Conservation (phyloP, 2,797 vertebrate species). For the Smutsia gigantea region DNA sequence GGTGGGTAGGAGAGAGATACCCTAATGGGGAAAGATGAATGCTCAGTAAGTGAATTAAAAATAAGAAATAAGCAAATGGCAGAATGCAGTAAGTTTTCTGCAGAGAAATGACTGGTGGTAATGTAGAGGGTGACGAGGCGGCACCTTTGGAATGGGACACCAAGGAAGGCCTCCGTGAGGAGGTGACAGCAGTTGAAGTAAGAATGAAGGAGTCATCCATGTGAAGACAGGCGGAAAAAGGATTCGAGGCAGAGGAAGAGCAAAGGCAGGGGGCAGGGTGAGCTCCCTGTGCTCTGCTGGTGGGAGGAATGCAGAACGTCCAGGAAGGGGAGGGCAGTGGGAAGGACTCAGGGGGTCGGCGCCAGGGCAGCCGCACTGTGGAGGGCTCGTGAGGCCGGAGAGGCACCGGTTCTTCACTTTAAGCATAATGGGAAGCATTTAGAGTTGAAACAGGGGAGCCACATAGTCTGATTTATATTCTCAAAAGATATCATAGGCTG, state of each 20-base stretch:
- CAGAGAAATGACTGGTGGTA: neutral
- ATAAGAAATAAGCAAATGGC: neutral
- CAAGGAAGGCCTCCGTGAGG: neutral
- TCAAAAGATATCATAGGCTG: neutral
- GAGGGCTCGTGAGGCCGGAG: neutral
- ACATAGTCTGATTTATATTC: neutral
- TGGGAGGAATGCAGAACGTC: neutral
- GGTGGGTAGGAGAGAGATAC: neutral
- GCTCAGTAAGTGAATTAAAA: neutral
- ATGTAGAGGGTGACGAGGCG: neutral
- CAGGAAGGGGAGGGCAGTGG: neutral
- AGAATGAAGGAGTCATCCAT: neutral
- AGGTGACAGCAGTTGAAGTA: neutral
- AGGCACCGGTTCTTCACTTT: neutral
- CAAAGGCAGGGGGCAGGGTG: accelerated
- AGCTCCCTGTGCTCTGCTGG: neutral
- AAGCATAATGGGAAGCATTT: neutral
- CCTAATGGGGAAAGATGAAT: neutral
- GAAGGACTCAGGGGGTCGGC: neutral
- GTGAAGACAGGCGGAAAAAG: neutral
- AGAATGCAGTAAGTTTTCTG: neutral
- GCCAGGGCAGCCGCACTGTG: neutral
- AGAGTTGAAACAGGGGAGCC: neutral
- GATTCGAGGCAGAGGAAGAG: neutral
- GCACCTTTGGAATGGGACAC: neutral